Base-by-base conservation (phyloP, 2,113 vertebrate genomes). In the Eptesicus fuscus region DNA sequence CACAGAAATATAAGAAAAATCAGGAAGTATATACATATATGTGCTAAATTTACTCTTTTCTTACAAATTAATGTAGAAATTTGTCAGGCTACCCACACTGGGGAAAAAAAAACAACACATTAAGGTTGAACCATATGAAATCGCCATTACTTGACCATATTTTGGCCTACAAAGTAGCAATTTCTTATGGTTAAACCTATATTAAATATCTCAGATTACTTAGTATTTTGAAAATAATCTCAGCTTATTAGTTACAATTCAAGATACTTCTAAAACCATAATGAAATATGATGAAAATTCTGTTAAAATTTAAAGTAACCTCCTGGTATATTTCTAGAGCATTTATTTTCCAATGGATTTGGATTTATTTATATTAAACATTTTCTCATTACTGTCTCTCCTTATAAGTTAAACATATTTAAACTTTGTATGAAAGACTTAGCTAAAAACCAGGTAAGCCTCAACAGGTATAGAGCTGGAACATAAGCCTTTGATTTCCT, bases 51-150 rank as follows among this genome's bases (percentile, higher is more conserved):
- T 82, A 44, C 18, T n/a, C 32, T 79, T 92, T 82, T 16, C 12
- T 69, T 93, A 65, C 84, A 93, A 76, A 56, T 59, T 85, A 37
- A 90, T 56, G 83, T 84, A 56, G 56, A 76, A 93, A 90, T 70
- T 25, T 90, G 2, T 71, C 30, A 90, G 10, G 4, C 23, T 17
- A 70, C 1, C 6, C 0, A 67, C 12, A 74, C 8, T 87, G 2
- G n/a, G n/a, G n/a, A n/a, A 53, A 87, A 86, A 79, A 35, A 69
- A 59, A 56, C 49, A 49, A 16, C 20, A 56, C 25, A 10, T 1
- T 77, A 74, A 69, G 12, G 7, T 61, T 76, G 22, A 76, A 49
- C 7, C 12, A 69, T 35, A 40, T 35, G 42, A 85, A 89, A 94
- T 47, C 88, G 22, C 37, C 23, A 91, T 4, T 47, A n/a, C 30